A percentile compares a stretch with the other conserved stretches of the same genome.
These are phyloP conservation scores for Apis cerana DNA, from an alignment of 1,140 invertebrate species.

Conservation along the genomic window DNA sequence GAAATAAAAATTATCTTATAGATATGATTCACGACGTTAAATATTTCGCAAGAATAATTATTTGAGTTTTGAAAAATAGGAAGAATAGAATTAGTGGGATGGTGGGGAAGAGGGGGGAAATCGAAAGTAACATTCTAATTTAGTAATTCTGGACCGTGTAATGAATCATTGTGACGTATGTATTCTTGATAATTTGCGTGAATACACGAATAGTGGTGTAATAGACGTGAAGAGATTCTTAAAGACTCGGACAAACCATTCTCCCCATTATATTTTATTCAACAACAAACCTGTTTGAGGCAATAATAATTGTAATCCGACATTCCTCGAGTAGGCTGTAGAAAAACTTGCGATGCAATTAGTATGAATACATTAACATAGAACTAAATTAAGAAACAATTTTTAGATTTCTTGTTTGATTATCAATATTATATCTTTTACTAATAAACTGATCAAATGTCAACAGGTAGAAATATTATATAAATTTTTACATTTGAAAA, in stretches of 20 bases:
- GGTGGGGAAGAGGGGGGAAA: neutral
- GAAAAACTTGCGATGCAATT: neutral
- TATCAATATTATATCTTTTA: too few species aligned
- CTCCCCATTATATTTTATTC: neutral
- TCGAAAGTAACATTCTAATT: constrained; percentile 32
- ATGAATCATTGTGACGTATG: constrained; percentile 25
- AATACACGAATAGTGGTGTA: neutral
- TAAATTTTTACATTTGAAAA: too few species aligned
- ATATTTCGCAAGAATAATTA: too few species aligned
- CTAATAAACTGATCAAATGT: too few species aligned
- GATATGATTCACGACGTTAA: too few species aligned
- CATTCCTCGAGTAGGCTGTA: neutral
- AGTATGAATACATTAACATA: neutral
- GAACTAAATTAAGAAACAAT: too few species aligned
- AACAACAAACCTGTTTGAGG: neutral
- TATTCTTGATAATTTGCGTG: neutral
- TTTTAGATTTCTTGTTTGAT: too few species aligned
- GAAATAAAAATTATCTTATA: too few species aligned
- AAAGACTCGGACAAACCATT: neutral
- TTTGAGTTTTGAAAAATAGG: too few species aligned
- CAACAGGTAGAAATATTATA: too few species aligned
- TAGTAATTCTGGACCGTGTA: constrained; percentile 8
- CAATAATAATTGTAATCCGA: neutral
- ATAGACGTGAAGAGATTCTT: neutral
- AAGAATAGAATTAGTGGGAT: too few species aligned